Percentiles rank a stretch among this genome's conserved stretches.
These are phyloP conservation scores for Turritopsis dohrnii DNA, from an alignment of 30 jellyfish, hydroid and myxozoan species.

Conservation along the genomic window DNA sequence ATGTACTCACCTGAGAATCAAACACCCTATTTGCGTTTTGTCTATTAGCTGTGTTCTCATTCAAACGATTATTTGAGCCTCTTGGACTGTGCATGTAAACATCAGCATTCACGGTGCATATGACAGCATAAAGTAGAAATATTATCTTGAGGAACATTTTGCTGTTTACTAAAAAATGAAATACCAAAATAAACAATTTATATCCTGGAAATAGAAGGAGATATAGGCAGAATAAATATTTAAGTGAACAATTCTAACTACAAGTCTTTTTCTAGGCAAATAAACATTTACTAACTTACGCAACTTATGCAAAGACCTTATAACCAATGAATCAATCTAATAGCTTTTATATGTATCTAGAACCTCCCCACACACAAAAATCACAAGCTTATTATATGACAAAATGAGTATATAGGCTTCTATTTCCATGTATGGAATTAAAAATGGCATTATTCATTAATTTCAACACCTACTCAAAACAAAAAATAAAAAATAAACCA, in stretches of 20 bases:
- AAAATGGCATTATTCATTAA: not conserved
- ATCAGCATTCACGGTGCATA: slow-evolving; percentile 16
- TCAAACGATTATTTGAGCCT: slow-evolving; percentile 90
- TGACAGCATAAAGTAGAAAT: not conserved
- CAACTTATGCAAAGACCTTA: not conserved
- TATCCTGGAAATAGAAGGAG: not conserved
- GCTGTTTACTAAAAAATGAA: not conserved
- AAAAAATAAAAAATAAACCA: not conserved
- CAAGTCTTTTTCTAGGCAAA: not conserved
- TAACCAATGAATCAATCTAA: not conserved
- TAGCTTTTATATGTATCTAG: not conserved
- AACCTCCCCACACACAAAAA: not conserved
- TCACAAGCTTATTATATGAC: not conserved
- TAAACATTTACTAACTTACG: not conserved
- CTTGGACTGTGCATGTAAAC: slow-evolving; percentile 82
- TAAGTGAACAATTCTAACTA: not conserved
- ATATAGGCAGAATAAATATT: too few relatives aligned
- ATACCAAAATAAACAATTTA: not conserved
- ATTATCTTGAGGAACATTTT: not conserved
- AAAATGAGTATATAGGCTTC: not conserved
- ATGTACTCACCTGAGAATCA: slow-evolving; percentile 86
- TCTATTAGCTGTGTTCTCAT: slow-evolving; percentile 82
- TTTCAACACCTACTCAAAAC: not conserved
- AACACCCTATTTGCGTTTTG: slow-evolving; percentile 74
- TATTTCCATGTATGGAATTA: not conserved